A percentile compares a stretch with the other conserved stretches of the same genome.
Evolutionary conservation across 2,797 vertebrate species (phyloP).

Genomic region (Macrochelys suwanniensis): DNA sequence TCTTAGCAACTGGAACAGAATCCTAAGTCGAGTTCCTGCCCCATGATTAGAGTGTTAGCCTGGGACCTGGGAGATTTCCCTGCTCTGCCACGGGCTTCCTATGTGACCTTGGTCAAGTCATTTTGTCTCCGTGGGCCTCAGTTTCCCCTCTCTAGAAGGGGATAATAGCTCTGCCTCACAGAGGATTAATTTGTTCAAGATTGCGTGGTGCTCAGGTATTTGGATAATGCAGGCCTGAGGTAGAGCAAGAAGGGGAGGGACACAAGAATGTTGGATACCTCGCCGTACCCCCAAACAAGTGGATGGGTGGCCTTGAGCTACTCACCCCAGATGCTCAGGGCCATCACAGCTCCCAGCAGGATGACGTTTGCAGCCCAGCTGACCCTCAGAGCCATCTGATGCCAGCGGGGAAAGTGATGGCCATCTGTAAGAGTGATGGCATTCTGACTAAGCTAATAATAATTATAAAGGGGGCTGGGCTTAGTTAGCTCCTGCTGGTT

Average conservation of each 20-base stretch:
- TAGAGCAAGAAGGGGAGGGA: background rate
- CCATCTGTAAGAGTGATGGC: background rate
- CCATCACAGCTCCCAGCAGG: background rate
- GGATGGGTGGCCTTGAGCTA: background rate
- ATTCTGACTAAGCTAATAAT: background rate
- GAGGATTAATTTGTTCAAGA: background rate
- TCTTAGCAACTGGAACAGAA: background rate
- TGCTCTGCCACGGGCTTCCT: background rate
- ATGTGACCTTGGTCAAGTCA: background rate
- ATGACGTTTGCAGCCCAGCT: background rate
- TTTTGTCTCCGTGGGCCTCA: background rate
- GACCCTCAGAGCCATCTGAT: background rate
- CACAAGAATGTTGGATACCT: background rate
- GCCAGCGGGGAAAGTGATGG: background rate
- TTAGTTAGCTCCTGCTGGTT: background rate
- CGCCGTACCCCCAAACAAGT: background rate
- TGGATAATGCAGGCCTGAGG: background rate
- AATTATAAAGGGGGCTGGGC: background rate
- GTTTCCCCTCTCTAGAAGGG: background rate
- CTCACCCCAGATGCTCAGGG: background rate
- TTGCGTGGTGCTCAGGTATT: background rate
- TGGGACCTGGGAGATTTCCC: background rate
- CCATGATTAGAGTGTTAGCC: background rate
- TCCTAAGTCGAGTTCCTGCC: background rate
- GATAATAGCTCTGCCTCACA: background rate